phyloP scores from a whole-genome alignment of 2,888 invertebrate species.

The Coenonympha glycerion region DNA sequence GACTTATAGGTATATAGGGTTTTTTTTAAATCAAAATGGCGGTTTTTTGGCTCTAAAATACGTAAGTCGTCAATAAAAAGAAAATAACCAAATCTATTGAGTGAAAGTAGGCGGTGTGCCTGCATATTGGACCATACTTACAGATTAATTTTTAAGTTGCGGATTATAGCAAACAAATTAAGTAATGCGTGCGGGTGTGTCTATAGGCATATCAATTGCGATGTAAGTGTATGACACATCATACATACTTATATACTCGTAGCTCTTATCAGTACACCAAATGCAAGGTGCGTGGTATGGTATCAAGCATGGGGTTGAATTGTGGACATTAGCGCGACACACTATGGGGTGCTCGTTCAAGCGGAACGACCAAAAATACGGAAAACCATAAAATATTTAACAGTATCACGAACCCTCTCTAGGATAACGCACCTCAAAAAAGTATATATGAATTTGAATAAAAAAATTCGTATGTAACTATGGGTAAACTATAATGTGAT shows the following conservation, averaged over 20 bases:
- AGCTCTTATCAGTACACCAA: slow-evolving; percentile 5
- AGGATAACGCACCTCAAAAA: slow-evolving; percentile 34
- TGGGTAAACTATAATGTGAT: slow-evolving; percentile 13
- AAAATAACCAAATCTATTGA: too few species aligned
- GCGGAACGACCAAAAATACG: slow-evolving; percentile 43
- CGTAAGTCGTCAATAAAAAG: too few species aligned
- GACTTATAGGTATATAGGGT: too few species aligned
- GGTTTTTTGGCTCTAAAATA: too few species aligned
- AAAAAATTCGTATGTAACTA: slow-evolving; percentile 6
- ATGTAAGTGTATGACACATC: slow-evolving; percentile 1
- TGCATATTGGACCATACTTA: too few species aligned
- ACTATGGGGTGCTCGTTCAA: slow-evolving; percentile 46
- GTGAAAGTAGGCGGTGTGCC: too few species aligned
- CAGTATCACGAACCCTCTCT: slow-evolving; percentile 41
- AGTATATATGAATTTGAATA: neutral
- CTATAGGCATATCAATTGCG: neutral
- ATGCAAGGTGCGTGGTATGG: slow-evolving; percentile 3
- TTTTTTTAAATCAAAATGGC: too few species aligned
- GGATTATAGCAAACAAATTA: too few species aligned
- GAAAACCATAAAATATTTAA: slow-evolving; percentile 26
- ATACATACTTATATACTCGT: too few species aligned
- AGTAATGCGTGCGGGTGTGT: too few species aligned
- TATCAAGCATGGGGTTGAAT: neutral
- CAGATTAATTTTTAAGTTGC: too few species aligned
- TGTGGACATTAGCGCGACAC: too few species aligned